Percentiles rank a stretch among this genome's conserved stretches.
phyloP scores from a whole-genome alignment of 35 echinoderm and acorn worm species.

The Diadema setosum region DNA sequence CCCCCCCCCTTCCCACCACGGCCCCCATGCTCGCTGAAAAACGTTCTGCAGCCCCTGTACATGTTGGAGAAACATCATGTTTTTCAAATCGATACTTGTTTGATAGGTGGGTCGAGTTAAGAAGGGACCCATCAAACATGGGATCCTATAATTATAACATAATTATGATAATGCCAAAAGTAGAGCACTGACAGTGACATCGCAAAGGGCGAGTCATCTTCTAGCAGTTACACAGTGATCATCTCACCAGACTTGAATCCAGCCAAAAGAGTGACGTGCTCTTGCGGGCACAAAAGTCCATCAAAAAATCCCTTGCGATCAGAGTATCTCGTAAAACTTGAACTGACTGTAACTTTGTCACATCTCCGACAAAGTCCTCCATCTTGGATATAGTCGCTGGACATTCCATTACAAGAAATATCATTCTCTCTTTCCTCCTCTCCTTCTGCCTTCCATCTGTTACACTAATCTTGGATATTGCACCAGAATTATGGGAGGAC shows the following conservation, averaged over 20 bases:
- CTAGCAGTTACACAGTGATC: neutral
- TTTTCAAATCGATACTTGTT: no score
- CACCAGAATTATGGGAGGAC: no score
- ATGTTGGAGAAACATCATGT: no score
- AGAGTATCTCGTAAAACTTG: neutral
- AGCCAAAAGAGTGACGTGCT: neutral
- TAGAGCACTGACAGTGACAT: no score
- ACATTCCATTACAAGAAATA: neutral
- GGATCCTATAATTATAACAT: no score
- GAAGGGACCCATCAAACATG: no score
- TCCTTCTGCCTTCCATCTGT: neutral
- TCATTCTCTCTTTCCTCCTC: neutral
- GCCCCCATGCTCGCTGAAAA: no score
- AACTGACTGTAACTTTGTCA: neutral
- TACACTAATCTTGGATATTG: neutral
- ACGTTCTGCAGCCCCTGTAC: no score
- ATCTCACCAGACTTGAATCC: neutral
- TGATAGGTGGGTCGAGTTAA: no score
- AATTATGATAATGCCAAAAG: no score
- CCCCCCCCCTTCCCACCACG: no score
- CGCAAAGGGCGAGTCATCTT: no score
- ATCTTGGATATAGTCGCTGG: neutral
- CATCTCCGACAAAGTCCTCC: slow-evolving; percentile 3
- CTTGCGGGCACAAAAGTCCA: neutral
- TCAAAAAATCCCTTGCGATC: neutral